phyloP scores from a whole-genome alignment of 2,888 invertebrate species.

The Lissonota sp. region DNA sequence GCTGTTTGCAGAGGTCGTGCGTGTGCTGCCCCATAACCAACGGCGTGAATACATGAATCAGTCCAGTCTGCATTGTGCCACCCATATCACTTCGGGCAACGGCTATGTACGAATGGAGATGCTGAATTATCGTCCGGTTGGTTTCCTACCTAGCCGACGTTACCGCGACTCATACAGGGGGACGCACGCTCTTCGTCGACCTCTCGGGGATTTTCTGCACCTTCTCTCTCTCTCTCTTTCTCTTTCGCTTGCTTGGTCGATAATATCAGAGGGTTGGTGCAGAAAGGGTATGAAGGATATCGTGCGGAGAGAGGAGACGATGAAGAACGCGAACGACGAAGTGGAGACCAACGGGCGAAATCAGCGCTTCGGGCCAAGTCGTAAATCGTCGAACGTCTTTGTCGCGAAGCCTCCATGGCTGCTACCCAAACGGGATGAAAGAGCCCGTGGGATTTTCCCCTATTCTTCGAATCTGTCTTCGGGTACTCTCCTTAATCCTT shows the following conservation, averaged over 20 bases:
- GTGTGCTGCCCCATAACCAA: constrained; percentile 66
- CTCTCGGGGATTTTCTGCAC: constrained; percentile 26
- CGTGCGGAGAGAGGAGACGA: background rate
- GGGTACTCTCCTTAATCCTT: constrained; percentile 51
- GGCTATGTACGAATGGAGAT: constrained; percentile 78
- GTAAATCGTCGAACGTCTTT: constrained; percentile 70
- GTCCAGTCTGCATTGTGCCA: constrained; percentile 75
- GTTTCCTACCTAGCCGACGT: constrained; percentile 64
- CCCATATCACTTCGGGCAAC: constrained; percentile 77
- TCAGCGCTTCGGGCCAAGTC: constrained; percentile 69
- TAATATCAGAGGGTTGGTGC: constrained; percentile 5
- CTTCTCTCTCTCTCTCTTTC: constrained; percentile 5
- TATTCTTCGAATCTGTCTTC: constrained; percentile 35
- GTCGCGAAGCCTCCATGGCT: constrained; percentile 51
- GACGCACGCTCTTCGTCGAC: constrained; percentile 39
- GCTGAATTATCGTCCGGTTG: constrained; percentile 77
- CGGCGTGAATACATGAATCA: constrained; percentile 78
- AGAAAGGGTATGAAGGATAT: constrained; percentile 40
- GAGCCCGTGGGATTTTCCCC: background rate
- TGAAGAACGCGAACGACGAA: constrained; percentile 29
- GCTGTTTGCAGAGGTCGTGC: constrained; percentile 32
- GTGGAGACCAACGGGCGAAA: constrained; percentile 62
- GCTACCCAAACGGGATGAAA: constrained; percentile 40
- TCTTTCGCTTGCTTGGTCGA: background rate
- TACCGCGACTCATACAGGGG: constrained; percentile 28